Percentiles rank a stretch among this genome's conserved stretches.
Evolutionary conservation across 92 coral and sea anemone genomes (phyloP).

Genomic region (Micromussa lordhowensis): DNA sequence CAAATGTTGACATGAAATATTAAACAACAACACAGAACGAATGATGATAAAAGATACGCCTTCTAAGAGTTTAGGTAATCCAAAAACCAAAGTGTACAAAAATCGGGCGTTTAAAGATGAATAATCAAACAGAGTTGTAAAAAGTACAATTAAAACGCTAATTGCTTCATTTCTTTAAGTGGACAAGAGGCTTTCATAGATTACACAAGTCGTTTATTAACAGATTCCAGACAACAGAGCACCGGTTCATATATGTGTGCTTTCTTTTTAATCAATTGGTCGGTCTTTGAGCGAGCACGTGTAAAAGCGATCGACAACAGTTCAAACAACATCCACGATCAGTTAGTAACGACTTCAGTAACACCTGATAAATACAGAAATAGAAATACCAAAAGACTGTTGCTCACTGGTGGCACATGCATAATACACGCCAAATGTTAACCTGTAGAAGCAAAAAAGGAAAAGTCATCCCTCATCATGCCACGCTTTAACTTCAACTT

Average conservation of each 20-base stretch:
- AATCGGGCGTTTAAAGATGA: not conserved
- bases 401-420: conserved; percentile 36
- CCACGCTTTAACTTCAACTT: not conserved
- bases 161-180: not conserved
- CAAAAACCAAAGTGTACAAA: not conserved
- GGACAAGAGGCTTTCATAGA: not conserved
- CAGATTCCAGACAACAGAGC: conserved; percentile 5
- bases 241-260: not conserved
- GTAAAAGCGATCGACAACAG: not conserved
- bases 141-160: not conserved
- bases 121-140: not conserved
- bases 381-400: not conserved
- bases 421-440: not conserved
- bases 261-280: not conserved
- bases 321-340: not conserved
- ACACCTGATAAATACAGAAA: conserved; percentile 6
- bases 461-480: too few relatives aligned
- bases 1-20: not conserved
- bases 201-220: not conserved
- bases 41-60: not conserved
- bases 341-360: not conserved
- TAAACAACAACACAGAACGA: not conserved
- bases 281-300: conserved; percentile 23
- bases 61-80: not conserved
- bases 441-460: not conserved